Evolutionary conservation across 92 coral and sea anemone species (phyloP).

Genomic region (Epizoanthus stellaris): DNA sequence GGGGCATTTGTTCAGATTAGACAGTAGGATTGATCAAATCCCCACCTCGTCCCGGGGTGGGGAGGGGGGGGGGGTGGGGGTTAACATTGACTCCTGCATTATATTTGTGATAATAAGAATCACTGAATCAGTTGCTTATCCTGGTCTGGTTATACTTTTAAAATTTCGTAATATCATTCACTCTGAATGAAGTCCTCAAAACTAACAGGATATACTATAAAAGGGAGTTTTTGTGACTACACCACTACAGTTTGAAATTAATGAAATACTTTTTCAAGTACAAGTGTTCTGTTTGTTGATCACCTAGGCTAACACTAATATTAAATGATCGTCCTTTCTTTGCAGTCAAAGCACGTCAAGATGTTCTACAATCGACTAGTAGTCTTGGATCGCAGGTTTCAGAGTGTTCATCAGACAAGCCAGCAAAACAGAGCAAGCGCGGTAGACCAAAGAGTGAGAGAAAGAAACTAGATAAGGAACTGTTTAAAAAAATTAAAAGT

Average conservation of each 20-base stretch:
- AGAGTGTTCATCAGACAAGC: slow-evolving; percentile 10
- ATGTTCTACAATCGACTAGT: slow-evolving; percentile 14
- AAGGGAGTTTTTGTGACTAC: not conserved
- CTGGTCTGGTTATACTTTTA: slow-evolving; percentile 10
- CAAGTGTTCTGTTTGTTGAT: not conserved
- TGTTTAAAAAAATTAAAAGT: slow-evolving; percentile 41
- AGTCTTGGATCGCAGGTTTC: slow-evolving; percentile 20
- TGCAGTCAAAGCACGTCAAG: slow-evolving; percentile 29
- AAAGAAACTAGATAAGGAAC: slow-evolving; percentile 45
- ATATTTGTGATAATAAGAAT: too few species aligned
- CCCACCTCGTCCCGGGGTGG: too few species aligned
- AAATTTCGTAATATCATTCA: not conserved
- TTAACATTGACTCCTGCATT: too few species aligned
- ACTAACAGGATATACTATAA: not conserved
- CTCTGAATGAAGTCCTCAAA: not conserved
- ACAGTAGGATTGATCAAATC: too few species aligned
- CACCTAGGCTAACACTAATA: not conserved
- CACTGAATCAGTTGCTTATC: not conserved
- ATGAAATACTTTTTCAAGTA: not conserved
- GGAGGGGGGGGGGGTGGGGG: too few species aligned
- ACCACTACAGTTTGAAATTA: not conserved
- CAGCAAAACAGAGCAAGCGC: slow-evolving; percentile 24
- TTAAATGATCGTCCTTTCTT: slow-evolving; percentile 12
- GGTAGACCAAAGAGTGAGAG: slow-evolving; percentile 46
- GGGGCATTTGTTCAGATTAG: too few species aligned